Conservation (phyloP, 2,888 invertebrate species). For the Chironomus tentans region DNA sequence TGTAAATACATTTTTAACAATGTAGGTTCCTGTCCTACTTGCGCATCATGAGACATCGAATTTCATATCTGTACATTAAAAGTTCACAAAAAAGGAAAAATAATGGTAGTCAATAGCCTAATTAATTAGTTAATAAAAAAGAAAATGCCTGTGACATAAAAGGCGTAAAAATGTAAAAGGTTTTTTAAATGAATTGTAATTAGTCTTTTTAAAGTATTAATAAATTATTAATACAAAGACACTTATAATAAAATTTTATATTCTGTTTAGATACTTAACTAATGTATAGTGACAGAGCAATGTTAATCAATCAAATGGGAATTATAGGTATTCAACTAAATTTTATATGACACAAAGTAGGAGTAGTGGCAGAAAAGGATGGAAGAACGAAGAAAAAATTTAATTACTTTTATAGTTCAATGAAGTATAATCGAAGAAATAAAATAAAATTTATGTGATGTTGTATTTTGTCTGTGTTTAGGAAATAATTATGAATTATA, state of each 20-base stretch:
- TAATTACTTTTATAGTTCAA: background rate
- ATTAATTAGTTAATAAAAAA: background rate
- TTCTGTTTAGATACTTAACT: background rate
- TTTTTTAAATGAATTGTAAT: background rate
- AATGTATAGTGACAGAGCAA: background rate
- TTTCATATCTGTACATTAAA: background rate
- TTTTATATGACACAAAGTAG: background rate
- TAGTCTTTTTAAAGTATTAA: background rate
- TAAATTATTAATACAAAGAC: background rate
- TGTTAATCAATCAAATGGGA: background rate
- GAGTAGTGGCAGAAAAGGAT: background rate
- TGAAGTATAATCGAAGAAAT: background rate
- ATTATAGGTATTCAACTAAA: background rate
- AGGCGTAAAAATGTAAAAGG: background rate
- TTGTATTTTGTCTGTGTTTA: background rate
- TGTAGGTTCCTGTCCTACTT: background rate
- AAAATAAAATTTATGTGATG: background rate
- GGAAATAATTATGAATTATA: background rate
- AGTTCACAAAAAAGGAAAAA: background rate
- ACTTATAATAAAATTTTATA: background rate
- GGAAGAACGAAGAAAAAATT: background rate
- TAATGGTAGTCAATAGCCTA: constrained; percentile 19
- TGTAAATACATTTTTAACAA: background rate
- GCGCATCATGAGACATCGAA: constrained; percentile 15
- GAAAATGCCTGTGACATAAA: background rate